Base-by-base conservation (phyloP, 2,888 invertebrate species). In the Cataglyphis livida region DNA sequence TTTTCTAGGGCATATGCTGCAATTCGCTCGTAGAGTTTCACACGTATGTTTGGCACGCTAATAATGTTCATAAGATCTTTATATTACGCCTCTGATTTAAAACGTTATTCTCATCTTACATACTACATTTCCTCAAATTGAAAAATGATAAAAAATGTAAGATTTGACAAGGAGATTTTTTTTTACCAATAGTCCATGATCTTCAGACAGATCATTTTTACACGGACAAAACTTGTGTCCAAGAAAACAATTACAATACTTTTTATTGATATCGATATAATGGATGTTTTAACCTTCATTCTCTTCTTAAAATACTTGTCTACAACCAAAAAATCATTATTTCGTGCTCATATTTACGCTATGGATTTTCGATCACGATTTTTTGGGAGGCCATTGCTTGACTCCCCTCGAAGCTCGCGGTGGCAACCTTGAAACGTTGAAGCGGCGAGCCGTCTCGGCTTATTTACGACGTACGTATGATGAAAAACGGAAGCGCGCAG, bases 401-500 rank as follows among this genome's bases (percentile, higher is more conserved):
- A 76, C 38, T 68, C 28, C 3, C 12, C 54, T 41, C 64, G 82
- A 78, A 83, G 61, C 57, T 57, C 82, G 70, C 62, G 64, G 48
- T 79, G 62, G 71, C 65, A 74, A 84, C 84, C 84, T 87, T 85
- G 87, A 86, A 76, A 83, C 59, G 82, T 68, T 48, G 76, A 87
- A 75, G 65, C 44, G 62, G 71, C 73, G 59, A 35, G 51, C 38
- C 75, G 71, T 64, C 74, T 59, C 64, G 74, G 84, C 32, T 84
- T 85, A 89, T 89, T 87, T 81, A 86, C 85, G 88, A 86, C 83
- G 88, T 86, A 84, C 84, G 85, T 68, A 87, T 91, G 93, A 93
- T 92, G 92, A 91, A 92, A 92, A 93, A 90, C 92, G 93, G 93
- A 93, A 92, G 92, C 88, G 85, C 44, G 73, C 51, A 76, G 85